Evolutionary conservation across 2,797 vertebrate species (phyloP).

Genomic region (Triplophysa bombifrons): DNA sequence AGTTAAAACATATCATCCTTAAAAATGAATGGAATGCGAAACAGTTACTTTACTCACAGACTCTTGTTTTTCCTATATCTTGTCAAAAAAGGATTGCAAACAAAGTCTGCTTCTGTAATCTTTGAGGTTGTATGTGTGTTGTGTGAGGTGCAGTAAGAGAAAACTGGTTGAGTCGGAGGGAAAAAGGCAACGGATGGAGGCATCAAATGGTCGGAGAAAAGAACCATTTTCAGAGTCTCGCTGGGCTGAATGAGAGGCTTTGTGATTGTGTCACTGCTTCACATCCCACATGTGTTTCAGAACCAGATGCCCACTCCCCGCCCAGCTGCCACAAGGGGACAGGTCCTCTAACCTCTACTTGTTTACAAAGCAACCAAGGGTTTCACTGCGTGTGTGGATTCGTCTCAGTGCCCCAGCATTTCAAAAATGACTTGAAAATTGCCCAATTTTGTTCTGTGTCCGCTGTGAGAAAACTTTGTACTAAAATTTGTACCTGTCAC

Average conservation of each 20-base stretch:
- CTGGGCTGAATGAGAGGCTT: conserved; percentile 57
- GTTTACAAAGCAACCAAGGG: conserved; percentile 27
- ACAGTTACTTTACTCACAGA: not conserved
- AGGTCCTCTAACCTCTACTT: conserved; percentile 15
- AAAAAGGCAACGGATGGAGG: conserved; percentile 41
- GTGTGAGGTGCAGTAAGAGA: conserved; percentile 23
- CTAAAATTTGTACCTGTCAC: conserved; percentile 11
- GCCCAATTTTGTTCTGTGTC: conserved; percentile 46
- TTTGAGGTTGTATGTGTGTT: conserved; percentile 10
- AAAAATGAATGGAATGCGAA: conserved; percentile 4
- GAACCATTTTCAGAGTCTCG: conserved; percentile 46
- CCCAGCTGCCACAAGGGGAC: conserved; percentile 8
- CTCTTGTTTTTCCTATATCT: not conserved
- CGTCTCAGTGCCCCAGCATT: conserved; percentile 47
- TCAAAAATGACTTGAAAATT: conserved; percentile 41
- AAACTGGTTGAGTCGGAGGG: conserved; percentile 23
- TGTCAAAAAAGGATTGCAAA: not conserved
- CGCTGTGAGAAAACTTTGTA: conserved; percentile 31
- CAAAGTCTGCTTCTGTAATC: conserved; percentile 24
- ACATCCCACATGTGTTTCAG: conserved; percentile 54
- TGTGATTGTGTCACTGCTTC: conserved; percentile 55
- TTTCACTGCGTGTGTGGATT: conserved; percentile 57
- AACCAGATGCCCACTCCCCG: conserved; percentile 23
- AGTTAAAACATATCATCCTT: conserved; percentile 11
- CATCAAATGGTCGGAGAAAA: conserved; percentile 34